Evolutionary conservation across 2,888 invertebrate genomes (phyloP), one percentile per base, ranked within the genome.

Genomic region (Aphodius granarius): DNA sequence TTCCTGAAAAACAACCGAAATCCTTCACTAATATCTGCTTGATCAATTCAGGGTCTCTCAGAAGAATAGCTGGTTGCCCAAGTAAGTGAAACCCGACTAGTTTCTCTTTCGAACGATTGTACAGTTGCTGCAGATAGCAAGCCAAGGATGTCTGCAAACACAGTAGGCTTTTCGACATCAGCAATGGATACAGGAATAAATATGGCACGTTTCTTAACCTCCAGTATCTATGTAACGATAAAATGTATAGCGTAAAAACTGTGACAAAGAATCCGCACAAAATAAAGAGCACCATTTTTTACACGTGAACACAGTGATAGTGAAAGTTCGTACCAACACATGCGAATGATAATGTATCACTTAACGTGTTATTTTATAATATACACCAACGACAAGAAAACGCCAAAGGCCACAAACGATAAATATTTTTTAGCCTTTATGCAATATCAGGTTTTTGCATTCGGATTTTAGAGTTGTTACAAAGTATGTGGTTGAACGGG

Each of bases 11-110:
- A 78, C 87, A 83, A 3, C 86, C 84, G 76, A 89, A 90, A 80
- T 89, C 89, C 71, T 87, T 86, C 0, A 89, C 86, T 74, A 89
- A 78, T 64, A 89, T 83, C 5, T 85, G 82, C 76, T 89, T 89
- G 22, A 89, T 86, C 2, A 89, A 76, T 63, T 89, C 86, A 0
- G 89, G 88, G 78, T 87, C 87, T 63, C 87, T 84, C 0, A 89
- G 76, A 0, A 90, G 78, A 0, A 90, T 77, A 66, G 86, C 85
- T 0, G 90, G 90, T 6, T 43, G 1, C 4, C 43, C 43, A 3
- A 43, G 43, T 9, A 13, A 9, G 13, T 43, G 43, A 13, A 43
- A 43, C 13, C 43, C 43, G 13, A 43, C 43, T 43, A 43, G 13
- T 43, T 43, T 43, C 6, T 13, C 43, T 13, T 43, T 43, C 9